Conservation (phyloP, 2,113 vertebrate genomes). For the Camelus bactrianus region DNA sequence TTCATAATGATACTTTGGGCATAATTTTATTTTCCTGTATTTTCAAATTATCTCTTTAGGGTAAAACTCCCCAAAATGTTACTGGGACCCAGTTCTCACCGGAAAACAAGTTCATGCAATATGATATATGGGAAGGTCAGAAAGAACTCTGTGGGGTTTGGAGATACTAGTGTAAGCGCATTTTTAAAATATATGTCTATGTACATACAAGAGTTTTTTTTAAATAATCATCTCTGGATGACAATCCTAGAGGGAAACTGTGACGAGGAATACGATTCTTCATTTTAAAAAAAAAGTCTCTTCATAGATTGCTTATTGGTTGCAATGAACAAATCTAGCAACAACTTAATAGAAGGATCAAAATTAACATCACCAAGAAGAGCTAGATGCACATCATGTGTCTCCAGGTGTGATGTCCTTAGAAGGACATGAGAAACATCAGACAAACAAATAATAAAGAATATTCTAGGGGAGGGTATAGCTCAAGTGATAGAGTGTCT, state of each 20-base stretch:
- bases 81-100: not conserved
- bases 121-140: not conserved
- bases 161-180: not conserved
- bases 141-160: not conserved
- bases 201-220: not conserved
- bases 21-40: conserved; percentile 3
- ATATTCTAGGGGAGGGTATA: not conserved
- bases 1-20: not conserved
- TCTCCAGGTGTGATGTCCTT: not conserved
- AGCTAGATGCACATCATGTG: not conserved
- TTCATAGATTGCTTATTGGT: not conserved
- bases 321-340: not conserved
- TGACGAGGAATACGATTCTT: not conserved
- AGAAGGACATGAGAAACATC: not conserved
- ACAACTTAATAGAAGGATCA: not conserved
- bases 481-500: no score
- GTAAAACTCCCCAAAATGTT: not conserved
- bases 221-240: not conserved
- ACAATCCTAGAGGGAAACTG: not conserved
- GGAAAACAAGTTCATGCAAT: not conserved
- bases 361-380: not conserved
- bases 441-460: not conserved
- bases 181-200: not conserved
- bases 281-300: not conserved
- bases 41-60: not conserved